Evolutionary conservation across 2,797 vertebrate genomes (phyloP), one percentile per base, ranked within the genome.

Genomic region (Sebastiscus albofasciatus): DNA sequence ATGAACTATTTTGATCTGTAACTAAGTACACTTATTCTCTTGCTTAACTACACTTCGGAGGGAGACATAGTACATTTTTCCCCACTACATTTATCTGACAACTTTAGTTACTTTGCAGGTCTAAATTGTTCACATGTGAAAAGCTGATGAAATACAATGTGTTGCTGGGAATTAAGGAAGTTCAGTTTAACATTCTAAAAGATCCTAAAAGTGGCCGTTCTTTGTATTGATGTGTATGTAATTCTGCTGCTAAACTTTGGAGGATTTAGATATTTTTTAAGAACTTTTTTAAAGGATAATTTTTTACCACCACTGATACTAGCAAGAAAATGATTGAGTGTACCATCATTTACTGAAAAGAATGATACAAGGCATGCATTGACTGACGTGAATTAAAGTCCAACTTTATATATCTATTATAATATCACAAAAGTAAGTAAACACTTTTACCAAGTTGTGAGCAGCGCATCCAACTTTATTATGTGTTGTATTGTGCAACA

Each of bases 361-460:
- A 27, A 52, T 24, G 2, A 1, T 34, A 5, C 33, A 42, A 46
- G 6, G 0, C 0, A 26, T 36, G 27, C 0, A 33, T 29, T 54
- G n/a, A 70, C 22, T 20, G 10, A 58, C 1, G 12, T 55, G 3
- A 64, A 27, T 46, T 20, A 3, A 29, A 31, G 27, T 42, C 4
- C 6, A 12, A 9, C 20, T 64, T 52, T 26, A 22, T 61, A 24
- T 7, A 36, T 39, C 24, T 46, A n/a, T 8, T 8, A 46, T 34
- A 11, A 67, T 13, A 42, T 4, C 2, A 24, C 11, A 20, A 59
- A 52, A 52, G 26, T 49, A 65, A 36, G 31, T 33, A 33, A 33
- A 33, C 8, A 33, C 10, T 12, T 55, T 31, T 39, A 33, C 11
- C 3, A 34, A 67, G 60, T 33, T 74, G 46, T 26, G 33, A 72